These are phyloP conservation scores for Chloropsis hardwickii DNA, from an alignment of 2,113 vertebrate species.

Conservation along the genomic window DNA sequence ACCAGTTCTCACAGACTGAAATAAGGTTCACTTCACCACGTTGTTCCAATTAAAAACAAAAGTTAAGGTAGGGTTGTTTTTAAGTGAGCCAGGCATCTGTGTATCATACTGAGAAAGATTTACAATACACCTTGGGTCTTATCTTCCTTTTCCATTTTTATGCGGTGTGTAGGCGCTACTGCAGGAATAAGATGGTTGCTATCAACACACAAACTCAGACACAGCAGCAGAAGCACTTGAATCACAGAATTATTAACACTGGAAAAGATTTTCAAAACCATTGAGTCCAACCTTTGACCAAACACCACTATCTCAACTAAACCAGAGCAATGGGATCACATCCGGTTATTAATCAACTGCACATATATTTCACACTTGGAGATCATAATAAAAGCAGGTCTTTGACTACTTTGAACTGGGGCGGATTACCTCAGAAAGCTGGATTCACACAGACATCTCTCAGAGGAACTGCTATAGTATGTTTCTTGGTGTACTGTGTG, in stretches of 20 bases:
- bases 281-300: background rate
- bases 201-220: background rate
- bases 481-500: background rate
- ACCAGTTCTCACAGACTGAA: background rate
- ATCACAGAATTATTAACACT: background rate
- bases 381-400: background rate
- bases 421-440: background rate
- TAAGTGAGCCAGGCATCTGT: background rate
- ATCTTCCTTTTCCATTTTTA: background rate
- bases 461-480: background rate
- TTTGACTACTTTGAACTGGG: background rate
- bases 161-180: background rate
- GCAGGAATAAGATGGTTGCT: background rate
- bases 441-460: background rate
- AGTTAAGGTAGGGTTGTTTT: background rate
- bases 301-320: background rate
- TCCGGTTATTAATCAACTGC: background rate
- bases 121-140: background rate
- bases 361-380: background rate
- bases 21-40: background rate
- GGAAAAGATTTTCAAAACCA: background rate
- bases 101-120: background rate
- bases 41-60: background rate
- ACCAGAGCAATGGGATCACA: fast-evolving
- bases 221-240: background rate